These are phyloP conservation scores for Heloderma charlesbogerti DNA, from an alignment of 2,113 vertebrate species.

Conservation along the genomic window DNA sequence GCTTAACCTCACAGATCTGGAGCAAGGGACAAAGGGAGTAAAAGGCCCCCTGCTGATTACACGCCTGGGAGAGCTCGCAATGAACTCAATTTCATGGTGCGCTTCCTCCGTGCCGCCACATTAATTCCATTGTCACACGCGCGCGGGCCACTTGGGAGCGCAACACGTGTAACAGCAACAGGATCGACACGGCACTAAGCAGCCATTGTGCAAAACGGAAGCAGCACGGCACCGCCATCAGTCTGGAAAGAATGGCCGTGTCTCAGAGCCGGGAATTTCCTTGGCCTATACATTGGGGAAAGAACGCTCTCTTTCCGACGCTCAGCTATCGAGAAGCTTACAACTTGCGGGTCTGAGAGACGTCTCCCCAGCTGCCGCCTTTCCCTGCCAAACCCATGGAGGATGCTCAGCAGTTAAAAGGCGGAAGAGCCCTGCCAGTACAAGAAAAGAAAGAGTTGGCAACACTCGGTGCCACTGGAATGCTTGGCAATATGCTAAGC, in stretches of 20 bases:
- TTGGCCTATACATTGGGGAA: not conserved
- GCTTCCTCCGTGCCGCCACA: not conserved
- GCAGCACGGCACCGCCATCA: too few relatives aligned
- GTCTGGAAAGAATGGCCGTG: not conserved
- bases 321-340: not conserved
- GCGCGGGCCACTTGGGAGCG: not conserved
- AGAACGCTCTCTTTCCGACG: not conserved
- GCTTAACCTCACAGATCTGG: not conserved
- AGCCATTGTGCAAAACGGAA: not conserved
- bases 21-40: not conserved
- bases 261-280: not conserved
- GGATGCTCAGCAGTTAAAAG: not conserved
- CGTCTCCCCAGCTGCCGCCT: not conserved
- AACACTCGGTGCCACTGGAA: too few relatives aligned
- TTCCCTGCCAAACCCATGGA: not conserved
- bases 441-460: not conserved
- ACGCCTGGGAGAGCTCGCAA: not conserved
- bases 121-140: not conserved
- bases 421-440: not conserved
- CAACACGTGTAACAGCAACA: too few relatives aligned
- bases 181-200: not conserved
- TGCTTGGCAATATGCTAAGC: not conserved
- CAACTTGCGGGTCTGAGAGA: not conserved
- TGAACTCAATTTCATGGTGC: slow-evolving; percentile 16
- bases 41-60: not conserved